Percentiles rank a stretch among this genome's conserved stretches.
Evolutionary conservation across 2,888 invertebrate species (phyloP).

Genomic region (Busseola fusca): DNA sequence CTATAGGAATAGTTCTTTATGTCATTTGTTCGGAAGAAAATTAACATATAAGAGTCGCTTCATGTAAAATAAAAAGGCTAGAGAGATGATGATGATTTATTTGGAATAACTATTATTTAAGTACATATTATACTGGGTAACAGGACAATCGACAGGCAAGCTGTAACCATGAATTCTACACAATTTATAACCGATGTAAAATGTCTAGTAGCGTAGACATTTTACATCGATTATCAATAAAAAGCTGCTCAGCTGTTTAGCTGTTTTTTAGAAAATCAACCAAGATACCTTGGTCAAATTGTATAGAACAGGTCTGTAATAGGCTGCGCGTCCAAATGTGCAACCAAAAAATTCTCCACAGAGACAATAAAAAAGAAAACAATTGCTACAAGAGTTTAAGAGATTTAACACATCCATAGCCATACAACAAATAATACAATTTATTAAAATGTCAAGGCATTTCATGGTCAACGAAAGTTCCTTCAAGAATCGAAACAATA

Average conservation of each 20-base stretch:
- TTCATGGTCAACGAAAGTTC: neutral
- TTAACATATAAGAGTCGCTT: neutral
- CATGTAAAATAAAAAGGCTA: neutral
- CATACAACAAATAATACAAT: too few species aligned
- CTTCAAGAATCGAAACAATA: neutral
- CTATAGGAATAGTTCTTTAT: neutral
- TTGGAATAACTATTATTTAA: neutral
- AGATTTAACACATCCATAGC: too few species aligned
- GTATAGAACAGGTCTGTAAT: too few species aligned
- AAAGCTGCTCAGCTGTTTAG: too few species aligned
- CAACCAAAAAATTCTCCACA: neutral
- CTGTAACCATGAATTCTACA: too few species aligned
- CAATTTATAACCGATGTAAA: too few species aligned
- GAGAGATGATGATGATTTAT: neutral
- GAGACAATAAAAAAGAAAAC: neutral
- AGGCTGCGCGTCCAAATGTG: neutral
- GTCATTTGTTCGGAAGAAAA: neutral
- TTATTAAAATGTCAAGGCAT: conserved; percentile 4
- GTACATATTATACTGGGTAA: neutral
- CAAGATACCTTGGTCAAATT: too few species aligned
- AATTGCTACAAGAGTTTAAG: too few species aligned
- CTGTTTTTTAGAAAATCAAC: too few species aligned
- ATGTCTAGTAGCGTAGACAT: too few species aligned
- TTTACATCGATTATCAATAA: too few species aligned
- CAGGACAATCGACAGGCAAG: too few species aligned